Conservation (phyloP, 2,888 invertebrate species). For the Temnothorax rugatulus region DNA sequence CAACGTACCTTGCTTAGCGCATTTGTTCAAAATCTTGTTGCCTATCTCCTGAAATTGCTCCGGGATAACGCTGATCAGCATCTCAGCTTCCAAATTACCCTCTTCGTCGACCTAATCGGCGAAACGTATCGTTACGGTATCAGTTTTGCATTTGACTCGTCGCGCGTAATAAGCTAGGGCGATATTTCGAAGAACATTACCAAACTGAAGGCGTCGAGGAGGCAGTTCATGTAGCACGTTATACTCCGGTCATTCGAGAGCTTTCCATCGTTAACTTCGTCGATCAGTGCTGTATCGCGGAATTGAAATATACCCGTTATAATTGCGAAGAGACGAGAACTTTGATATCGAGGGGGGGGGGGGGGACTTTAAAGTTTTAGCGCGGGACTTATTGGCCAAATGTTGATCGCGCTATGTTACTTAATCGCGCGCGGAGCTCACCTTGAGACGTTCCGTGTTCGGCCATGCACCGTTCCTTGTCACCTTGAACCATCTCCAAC, state of each 20-base stretch:
- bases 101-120: conserved; percentile 81
- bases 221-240: conserved; percentile 83
- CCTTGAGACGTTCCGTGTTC: conserved; percentile 82
- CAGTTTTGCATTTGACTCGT: background rate
- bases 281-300: conserved; percentile 76
- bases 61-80: conserved; percentile 81
- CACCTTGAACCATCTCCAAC: conserved; percentile 80
- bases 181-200: conserved; percentile 69
- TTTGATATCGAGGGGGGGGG: background rate
- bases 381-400: background rate
- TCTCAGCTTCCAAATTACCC: conserved; percentile 80
- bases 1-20: conserved; percentile 74
- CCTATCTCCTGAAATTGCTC: conserved; percentile 74
- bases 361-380: too few relatives aligned
- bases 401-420: background rate
- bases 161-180: background rate
- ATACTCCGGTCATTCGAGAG: conserved; percentile 77
- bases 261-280: conserved; percentile 77
- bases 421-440: conserved; percentile 61
- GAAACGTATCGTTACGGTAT: conserved; percentile 1
- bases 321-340: background rate
- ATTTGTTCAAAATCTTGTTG: conserved; percentile 67
- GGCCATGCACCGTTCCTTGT: conserved; percentile 83
- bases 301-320: conserved; percentile 14
- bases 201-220: conserved; percentile 82